These are phyloP conservation scores for Megalops atlanticus DNA, from an alignment of 2,113 vertebrate species.

Conservation along the genomic window DNA sequence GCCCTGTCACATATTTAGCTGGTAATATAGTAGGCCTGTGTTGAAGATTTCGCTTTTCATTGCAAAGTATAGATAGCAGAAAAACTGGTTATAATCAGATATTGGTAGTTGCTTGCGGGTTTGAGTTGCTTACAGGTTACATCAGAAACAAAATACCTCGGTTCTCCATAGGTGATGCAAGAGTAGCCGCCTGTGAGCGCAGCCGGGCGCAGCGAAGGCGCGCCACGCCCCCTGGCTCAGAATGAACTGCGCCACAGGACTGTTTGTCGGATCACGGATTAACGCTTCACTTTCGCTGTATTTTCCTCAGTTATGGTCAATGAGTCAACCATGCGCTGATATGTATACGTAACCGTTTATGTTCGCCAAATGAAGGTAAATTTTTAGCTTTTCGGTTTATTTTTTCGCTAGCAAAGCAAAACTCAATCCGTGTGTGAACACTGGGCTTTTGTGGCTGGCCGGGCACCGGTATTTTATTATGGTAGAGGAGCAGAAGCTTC, in stretches of 20 bases:
- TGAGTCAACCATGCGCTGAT: neutral
- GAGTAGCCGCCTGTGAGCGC: neutral
- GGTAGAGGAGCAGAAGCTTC: no score
- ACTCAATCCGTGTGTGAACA: no score
- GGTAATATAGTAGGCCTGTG: no score
- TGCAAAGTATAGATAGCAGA: no score
- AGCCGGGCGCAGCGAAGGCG: neutral
- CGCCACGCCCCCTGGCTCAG: neutral
- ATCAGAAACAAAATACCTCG: constrained; percentile 14
- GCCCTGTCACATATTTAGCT: no score
- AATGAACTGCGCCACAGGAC: neutral
- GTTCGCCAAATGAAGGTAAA: neutral
- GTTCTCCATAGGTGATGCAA: constrained; percentile 2
- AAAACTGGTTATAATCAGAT: no score
- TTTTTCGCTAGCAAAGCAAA: no score
- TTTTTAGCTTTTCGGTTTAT: neutral
- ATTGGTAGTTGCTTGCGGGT: neutral
- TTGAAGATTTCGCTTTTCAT: no score
- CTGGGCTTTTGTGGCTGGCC: no score
- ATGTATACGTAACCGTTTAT: neutral
- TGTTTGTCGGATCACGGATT: no score
- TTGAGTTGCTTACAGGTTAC: constrained; percentile 23
- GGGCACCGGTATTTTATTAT: no score
- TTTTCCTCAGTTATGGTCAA: neutral
- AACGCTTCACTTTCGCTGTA: neutral